Evolutionary conservation across 2,797 vertebrate species (phyloP), one percentile per base, ranked within the genome.

Genomic region (Thunnus albacares): DNA sequence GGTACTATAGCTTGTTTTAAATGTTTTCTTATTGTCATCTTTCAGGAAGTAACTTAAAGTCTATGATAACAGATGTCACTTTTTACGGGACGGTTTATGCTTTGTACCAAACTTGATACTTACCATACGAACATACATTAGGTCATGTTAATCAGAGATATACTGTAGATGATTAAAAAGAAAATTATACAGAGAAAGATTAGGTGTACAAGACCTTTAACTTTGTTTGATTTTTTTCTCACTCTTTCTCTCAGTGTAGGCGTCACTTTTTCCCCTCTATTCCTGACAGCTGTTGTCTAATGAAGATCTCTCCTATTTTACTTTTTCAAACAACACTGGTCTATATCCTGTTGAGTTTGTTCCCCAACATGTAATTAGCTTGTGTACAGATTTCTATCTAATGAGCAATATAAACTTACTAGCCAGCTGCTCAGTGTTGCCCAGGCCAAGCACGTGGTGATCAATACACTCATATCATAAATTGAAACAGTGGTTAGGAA

Each of bases 381-480:
- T 24, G 17, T 1, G 6, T 13, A 28, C 13, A 56, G 38, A 67
- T 73, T 64, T 75, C 38, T 9, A 47, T 45, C 52, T 68, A 67
- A 65, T 74, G 60, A 72, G 47, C 18, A 10, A 24, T 55, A 26
- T 22, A 57, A 67, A 72, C 17, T 43, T 63, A 64, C 7, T 5
- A 1, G 63, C 38, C 68, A 24, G 74, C 76, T 38, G 66, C 66
- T 80, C n/a, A 0, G 0, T 49, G 56, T 10, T 6, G 38, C 41
- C 15, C 2, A 38, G 60, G 78, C 53, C 70, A 11, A 22, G 20
- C 66, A 45, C 53, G 15, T 59, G 22, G 52, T 22, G 18, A 81
- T 88, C 77, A 14, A 81, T 84, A 28, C 41, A 13, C 43, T 52
- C 41, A 33, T 43, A 82, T 77, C 59, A 83, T 70, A 38, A 80